Evolutionary conservation across 2,888 invertebrate species (phyloP), one percentile per base, ranked within the genome.

Genomic region (Alsophila aescularia): DNA sequence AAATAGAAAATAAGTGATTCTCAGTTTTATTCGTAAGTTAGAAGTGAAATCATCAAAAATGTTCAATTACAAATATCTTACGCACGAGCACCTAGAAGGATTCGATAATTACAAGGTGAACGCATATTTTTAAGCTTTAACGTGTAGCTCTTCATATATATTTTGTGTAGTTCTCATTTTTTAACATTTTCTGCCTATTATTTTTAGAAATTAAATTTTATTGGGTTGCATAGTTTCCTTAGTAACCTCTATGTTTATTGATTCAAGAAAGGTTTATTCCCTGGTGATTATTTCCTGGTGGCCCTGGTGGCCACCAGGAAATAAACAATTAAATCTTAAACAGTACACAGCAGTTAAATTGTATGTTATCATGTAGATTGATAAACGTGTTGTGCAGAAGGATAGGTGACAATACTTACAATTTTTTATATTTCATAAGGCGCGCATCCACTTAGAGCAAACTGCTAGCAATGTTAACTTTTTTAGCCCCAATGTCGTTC

Each of bases 61-160:
- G 90, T 85, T 95, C 79, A 93, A 95, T 80, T 93, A 93, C 72
- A 94, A 96, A 83, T 98, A 98, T 89, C 93, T 99, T 64, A 93
- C 94, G 49, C 93, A 94, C 66, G 96, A 96, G 72, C 97, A 98
- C 80, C 94, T 99, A 55, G 93, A 95, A 79, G 99, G 98, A 66
- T 99, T 99, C 90, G 97, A 98, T 89, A 96, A 96, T 85, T 99
- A 98, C 83, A 98, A 98, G 95, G 98, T 90, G 83, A 64, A 35
- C 58, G 34, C 15, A 43, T 13, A 0, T 7, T 47, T 29, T 21
- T 6, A n/a, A n/a, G n/a, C n/a, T n/a, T n/a, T n/a, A n/a, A n/a
- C n/a, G n/a, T 21, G 49, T 15, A 3, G 12, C 12, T 42, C 58
- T 45, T 52, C 41, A 60, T 27, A 1, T 6, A 5, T 24, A 5